phyloP scores from a whole-genome alignment of 2,113 vertebrate genomes.

The Chloroceryle aenea region DNA sequence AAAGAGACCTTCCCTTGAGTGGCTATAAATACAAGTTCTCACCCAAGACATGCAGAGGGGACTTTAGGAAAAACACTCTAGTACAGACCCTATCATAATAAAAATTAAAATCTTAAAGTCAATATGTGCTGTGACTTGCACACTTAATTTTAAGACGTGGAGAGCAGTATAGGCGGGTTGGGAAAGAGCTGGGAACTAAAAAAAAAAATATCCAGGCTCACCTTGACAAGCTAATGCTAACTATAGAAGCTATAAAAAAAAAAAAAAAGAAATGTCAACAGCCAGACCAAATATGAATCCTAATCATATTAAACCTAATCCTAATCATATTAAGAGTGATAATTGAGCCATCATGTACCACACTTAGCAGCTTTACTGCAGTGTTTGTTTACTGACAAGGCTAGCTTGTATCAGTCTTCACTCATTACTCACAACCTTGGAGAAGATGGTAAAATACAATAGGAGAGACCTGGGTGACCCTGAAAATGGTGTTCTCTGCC shows the following conservation, averaged over 20 bases:
- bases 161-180: not conserved
- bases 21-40: not conserved
- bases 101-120: not conserved
- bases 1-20: not conserved
- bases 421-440: not conserved
- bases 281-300: not conserved
- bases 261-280: not conserved
- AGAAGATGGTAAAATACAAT: not conserved
- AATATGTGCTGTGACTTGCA: not conserved
- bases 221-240: not conserved
- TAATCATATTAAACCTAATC: not conserved
- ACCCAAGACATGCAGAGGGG: not conserved
- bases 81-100: not conserved
- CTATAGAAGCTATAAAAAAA: not conserved
- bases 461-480: not conserved
- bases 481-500: not conserved
- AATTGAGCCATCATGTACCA: not conserved
- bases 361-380: not conserved
- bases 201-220: not conserved
- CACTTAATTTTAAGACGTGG: not conserved
- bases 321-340: not conserved
- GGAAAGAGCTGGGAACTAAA: not conserved
- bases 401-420: not conserved
- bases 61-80: not conserved
- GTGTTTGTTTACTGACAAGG: not conserved